Evolutionary conservation across 2,888 invertebrate genomes (phyloP).

Genomic region (Synanthedon myopaeformis): DNA sequence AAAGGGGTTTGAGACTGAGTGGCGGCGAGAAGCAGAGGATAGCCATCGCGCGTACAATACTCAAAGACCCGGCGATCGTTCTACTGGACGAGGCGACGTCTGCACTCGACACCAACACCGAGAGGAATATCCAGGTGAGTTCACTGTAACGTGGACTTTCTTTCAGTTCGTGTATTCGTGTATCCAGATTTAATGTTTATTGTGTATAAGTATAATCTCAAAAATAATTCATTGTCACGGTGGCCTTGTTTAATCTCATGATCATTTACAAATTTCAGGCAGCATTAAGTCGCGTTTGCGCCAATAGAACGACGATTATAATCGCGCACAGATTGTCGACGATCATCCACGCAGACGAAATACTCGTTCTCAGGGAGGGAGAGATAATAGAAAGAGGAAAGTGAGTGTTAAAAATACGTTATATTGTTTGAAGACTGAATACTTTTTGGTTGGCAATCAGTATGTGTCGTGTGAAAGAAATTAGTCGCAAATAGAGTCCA

Average conservation of each 20-base stretch:
- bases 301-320: slow-evolving; percentile 90
- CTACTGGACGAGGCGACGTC: slow-evolving; percentile 96
- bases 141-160: background rate
- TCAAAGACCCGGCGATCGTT: slow-evolving; percentile 92
- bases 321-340: slow-evolving; percentile 96
- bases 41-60: slow-evolving; percentile 94
- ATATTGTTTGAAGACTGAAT: no score
- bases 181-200: no score
- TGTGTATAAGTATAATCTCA: no score
- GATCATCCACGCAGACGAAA: slow-evolving; percentile 94
- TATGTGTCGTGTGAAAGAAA: no score
- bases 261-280: slow-evolving; percentile 52
- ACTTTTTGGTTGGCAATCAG: no score
- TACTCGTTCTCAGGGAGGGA: slow-evolving; percentile 92
- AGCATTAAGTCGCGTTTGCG: slow-evolving; percentile 81
- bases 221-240: no score
- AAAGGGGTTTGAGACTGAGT: slow-evolving; percentile 92
- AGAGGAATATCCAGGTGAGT: slow-evolving; percentile 83
- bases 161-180: no score
- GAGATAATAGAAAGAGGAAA: slow-evolving; percentile 91
- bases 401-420: slow-evolving; percentile 27
- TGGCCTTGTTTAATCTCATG: no score
- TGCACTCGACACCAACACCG: slow-evolving; percentile 95
- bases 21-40: slow-evolving; percentile 98
- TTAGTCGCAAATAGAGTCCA: slow-evolving; percentile 79